Evolutionary conservation across 2,888 invertebrate species (phyloP).

Genomic region (Dexiosoma caninum): DNA sequence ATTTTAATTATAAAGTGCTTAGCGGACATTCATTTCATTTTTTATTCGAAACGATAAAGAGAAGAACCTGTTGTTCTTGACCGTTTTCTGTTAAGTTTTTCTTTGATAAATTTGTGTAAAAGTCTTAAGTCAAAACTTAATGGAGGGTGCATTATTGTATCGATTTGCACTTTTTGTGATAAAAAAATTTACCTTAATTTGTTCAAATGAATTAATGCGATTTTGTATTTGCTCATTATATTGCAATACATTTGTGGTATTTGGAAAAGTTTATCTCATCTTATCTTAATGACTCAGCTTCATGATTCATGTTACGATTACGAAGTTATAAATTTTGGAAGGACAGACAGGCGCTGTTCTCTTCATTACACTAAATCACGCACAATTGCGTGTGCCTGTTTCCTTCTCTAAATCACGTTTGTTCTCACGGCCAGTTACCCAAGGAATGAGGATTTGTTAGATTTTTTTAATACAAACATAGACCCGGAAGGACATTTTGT

Average conservation of each 20-base stretch:
- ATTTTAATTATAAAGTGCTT: conserved; percentile 18
- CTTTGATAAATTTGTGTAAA: neutral
- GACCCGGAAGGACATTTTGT: no score
- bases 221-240: neutral
- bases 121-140: conserved; percentile 16
- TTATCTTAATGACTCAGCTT: no score
- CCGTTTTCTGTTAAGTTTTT: conserved; percentile 9
- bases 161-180: neutral
- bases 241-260: neutral
- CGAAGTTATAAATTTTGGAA: no score
- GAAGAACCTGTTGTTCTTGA: conserved; percentile 41
- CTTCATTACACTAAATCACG: no score
- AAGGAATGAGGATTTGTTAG: no score
- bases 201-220: neutral
- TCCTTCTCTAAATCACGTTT: no score
- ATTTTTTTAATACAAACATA: no score
- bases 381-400: no score
- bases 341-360: no score
- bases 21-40: neutral
- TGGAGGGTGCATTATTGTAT: conserved; percentile 28
- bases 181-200: conserved; percentile 35
- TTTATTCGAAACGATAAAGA: neutral
- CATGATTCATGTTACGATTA: no score
- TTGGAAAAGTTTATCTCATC: no score
- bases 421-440: no score